Percentiles rank a stretch among this genome's conserved stretches.
Evolutionary conservation across 2,888 invertebrate genomes (phyloP).

Genomic region (Diadromus collaris): DNA sequence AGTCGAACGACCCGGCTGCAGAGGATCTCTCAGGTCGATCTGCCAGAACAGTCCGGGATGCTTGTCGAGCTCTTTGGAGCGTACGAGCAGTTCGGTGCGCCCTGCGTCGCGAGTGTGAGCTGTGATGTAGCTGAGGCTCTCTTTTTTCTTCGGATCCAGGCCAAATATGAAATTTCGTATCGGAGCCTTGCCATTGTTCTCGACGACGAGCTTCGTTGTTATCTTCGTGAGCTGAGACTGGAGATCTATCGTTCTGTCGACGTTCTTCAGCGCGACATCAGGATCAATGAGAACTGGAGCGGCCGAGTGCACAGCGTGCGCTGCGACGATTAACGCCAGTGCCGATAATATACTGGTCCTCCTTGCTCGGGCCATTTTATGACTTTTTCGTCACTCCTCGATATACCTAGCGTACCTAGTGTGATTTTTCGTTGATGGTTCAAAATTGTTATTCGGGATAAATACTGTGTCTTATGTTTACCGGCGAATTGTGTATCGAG

Average conservation of each 20-base stretch:
- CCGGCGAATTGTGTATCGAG: slow-evolving; percentile 54
- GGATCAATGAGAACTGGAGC: slow-evolving; percentile 68
- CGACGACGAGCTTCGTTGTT: slow-evolving; percentile 88
- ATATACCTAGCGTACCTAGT: neutral
- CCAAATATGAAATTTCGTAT: slow-evolving; percentile 87
- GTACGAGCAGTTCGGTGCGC: slow-evolving; percentile 74
- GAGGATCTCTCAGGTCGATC: slow-evolving; percentile 83
- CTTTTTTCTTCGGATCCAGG: slow-evolving; percentile 84
- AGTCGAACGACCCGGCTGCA: slow-evolving; percentile 83
- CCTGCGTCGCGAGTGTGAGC: slow-evolving; percentile 80
- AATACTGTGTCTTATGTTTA: slow-evolving; percentile 32
- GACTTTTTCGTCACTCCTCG: neutral
- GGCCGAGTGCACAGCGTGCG: slow-evolving; percentile 19
- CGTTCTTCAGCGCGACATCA: slow-evolving; percentile 87
- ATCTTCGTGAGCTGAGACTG: slow-evolving; percentile 95
- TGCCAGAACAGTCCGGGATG: slow-evolving; percentile 82
- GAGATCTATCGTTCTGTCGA: slow-evolving; percentile 93
- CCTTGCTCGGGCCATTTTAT: slow-evolving; percentile 40
- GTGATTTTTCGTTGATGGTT: neutral
- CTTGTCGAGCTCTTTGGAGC: slow-evolving; percentile 81
- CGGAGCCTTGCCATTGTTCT: slow-evolving; percentile 89
- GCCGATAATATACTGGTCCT: slow-evolving; percentile 11
- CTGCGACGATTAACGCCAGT: slow-evolving; percentile 6
- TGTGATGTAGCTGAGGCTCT: slow-evolving; percentile 88
- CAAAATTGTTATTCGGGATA: neutral